Conservation (phyloP, 2,797 vertebrate species). For the Alexandromys oeconomus region DNA sequence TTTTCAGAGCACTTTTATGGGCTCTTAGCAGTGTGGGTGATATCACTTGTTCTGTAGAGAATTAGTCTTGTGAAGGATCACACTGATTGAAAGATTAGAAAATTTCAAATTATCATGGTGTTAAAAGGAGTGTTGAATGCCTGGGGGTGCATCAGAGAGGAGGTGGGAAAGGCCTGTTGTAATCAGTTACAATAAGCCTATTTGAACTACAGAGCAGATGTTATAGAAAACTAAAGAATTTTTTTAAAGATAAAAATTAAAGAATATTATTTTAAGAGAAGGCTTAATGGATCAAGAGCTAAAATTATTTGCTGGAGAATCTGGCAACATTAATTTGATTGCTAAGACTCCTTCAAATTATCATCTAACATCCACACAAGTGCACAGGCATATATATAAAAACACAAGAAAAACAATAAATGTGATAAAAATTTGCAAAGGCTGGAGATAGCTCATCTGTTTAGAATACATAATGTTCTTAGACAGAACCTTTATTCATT, state of each 20-base stretch:
- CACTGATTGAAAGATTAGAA: background rate
- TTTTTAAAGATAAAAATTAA: background rate
- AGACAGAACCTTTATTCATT: background rate
- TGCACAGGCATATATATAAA: background rate
- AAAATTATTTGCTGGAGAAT: background rate
- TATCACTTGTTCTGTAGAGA: background rate
- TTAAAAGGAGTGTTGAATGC: background rate
- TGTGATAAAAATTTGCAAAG: background rate
- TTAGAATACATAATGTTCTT: background rate
- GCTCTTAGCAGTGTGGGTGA: no score
- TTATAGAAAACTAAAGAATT: background rate
- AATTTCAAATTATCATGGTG: background rate
- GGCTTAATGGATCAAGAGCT: background rate
- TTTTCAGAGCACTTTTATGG: background rate
- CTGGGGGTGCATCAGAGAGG: background rate
- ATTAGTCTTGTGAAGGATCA: background rate
- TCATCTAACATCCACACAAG: background rate
- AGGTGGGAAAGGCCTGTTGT: background rate
- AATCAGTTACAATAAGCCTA: no score
- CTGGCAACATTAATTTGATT: background rate
- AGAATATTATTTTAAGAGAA: background rate
- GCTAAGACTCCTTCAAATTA: background rate
- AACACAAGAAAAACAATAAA: background rate
- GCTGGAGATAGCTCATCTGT: background rate
- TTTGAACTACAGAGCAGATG: background rate